Evolutionary conservation across 2,888 invertebrate species (phyloP), one percentile per base, ranked within the genome.

Genomic region (Sinotaia quadrata): DNA sequence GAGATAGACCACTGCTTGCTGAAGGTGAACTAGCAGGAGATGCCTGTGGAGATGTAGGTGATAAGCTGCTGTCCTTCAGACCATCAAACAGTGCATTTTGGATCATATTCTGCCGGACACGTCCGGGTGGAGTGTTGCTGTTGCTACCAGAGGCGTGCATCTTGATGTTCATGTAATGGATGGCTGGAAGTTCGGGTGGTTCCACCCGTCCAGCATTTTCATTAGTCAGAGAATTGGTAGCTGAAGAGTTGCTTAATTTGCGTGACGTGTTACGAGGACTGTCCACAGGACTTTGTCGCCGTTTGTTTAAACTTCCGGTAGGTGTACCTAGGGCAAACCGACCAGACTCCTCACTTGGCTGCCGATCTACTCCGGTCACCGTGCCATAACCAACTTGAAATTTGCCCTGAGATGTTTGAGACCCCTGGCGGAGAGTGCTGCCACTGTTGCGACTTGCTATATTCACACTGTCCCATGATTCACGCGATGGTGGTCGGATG

Each of bases 131-230:
- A 4, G 63, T 63, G 63, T 41, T 41, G 10, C 51, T 49, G 37
- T 31, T 33, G 54, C 54, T 62, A n/a, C 47, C 27, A 21, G 54
- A 61, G 1, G 68, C 67, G 33, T 78, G 79, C 71, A 83, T 80
- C 73, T 84, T 84, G 18, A 78, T 69, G 74, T 87, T 87, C 63
- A 83, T 77, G 69, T 83, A 87, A 69, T 87, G 87, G 2, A 86
- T 80, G 15, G 84, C 78, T 4, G 87, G 87, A 1, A 87, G 78
- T 70, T 87, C 87, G 0, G 87, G 87, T 0, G 85, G 84, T 31
- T 81, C 81, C 0, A 76, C 76, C 15, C 80, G 67, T 0, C 75
- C 72, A 7, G 75, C 75, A 4, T 74, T 73, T 59, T 81, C 82
- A 58, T 76, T 78, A 8, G 80, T 76, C 29, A 82, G 70, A 65